These are phyloP conservation scores for Xylota segnis DNA, from an alignment of 2,888 invertebrate species.

Conservation along the genomic window DNA sequence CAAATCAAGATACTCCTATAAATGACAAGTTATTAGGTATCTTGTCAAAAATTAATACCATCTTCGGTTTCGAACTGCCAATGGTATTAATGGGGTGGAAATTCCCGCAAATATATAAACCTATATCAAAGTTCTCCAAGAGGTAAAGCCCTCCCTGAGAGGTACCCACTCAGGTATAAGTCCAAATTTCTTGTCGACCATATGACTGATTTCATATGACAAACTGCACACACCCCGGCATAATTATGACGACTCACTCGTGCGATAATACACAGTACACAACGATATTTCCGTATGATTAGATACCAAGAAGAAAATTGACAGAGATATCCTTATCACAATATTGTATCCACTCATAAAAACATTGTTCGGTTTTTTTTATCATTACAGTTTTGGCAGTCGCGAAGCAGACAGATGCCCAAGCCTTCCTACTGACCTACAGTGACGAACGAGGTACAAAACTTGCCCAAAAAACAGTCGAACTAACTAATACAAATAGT, in stretches of 20 bases:
- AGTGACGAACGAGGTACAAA: constrained; percentile 58
- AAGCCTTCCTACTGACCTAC: constrained; percentile 73
- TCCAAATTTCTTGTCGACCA: constrained; percentile 20
- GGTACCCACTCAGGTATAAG: neutral
- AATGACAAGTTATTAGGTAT: neutral
- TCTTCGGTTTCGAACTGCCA: constrained; percentile 1
- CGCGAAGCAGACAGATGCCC: constrained; percentile 80
- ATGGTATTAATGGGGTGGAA: neutral
- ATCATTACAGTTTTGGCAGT: constrained; percentile 82
- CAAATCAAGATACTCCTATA: neutral
- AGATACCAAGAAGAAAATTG: constrained; percentile 42
- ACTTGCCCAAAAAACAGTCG: constrained; percentile 42
- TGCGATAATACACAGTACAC: neutral
- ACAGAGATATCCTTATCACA: constrained; percentile 45
- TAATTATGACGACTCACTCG: constrained; percentile 10
- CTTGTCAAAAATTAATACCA: constrained; percentile 17
- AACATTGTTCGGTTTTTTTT: constrained; percentile 45
- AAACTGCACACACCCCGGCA: constrained; percentile 13
- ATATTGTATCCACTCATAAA: constrained; percentile 1
- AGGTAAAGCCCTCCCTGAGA: constrained; percentile 9
- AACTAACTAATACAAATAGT: constrained; percentile 30
- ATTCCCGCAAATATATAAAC: neutral
- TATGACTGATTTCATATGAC: constrained; percentile 1
- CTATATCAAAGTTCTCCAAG: constrained; percentile 7
- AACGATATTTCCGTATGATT: constrained; percentile 32